Evolutionary conservation across 1,140 invertebrate species (phyloP).

Genomic region (Lanistes nyassanus): DNA sequence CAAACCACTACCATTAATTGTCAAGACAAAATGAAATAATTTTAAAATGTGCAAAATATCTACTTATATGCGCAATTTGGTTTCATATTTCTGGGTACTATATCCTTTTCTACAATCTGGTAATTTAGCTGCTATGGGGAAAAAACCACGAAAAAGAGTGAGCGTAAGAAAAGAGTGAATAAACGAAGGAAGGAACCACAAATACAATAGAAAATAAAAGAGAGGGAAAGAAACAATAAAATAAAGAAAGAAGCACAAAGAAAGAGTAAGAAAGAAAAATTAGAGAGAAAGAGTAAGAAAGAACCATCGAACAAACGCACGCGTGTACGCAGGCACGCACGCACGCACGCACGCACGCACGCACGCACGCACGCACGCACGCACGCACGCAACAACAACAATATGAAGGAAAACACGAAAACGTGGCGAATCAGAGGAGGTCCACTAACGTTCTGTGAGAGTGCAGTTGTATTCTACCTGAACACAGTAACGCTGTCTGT

Average conservation of each 20-base stretch:
- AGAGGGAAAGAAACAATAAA: not conserved
- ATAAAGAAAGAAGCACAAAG: not conserved
- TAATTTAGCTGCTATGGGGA: too few relatives aligned
- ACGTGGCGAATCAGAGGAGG: too few relatives aligned
- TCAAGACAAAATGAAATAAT: too few relatives aligned
- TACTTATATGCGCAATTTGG: too few relatives aligned
- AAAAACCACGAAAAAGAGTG: not conserved
- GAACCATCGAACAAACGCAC: not conserved
- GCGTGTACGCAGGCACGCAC: not conserved
- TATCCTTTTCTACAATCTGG: too few relatives aligned
- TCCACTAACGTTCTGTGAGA: too few relatives aligned
- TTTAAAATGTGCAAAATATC: too few relatives aligned
- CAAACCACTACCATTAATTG: too few relatives aligned
- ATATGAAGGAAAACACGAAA: not conserved
- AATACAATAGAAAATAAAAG: not conserved
- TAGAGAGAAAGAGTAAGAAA: not conserved
- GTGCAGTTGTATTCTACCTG: too few relatives aligned
- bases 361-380: slow-evolving; percentile 1
- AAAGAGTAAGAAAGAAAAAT: not conserved
- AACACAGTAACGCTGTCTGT: not conserved
- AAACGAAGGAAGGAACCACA: not conserved
- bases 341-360: not conserved
- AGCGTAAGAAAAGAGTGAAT: not conserved
- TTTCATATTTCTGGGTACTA: too few relatives aligned
- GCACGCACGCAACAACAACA: not conserved